Evolutionary conservation across 2,888 invertebrate genomes (phyloP).

Genomic region (Schizaphis graminum): DNA sequence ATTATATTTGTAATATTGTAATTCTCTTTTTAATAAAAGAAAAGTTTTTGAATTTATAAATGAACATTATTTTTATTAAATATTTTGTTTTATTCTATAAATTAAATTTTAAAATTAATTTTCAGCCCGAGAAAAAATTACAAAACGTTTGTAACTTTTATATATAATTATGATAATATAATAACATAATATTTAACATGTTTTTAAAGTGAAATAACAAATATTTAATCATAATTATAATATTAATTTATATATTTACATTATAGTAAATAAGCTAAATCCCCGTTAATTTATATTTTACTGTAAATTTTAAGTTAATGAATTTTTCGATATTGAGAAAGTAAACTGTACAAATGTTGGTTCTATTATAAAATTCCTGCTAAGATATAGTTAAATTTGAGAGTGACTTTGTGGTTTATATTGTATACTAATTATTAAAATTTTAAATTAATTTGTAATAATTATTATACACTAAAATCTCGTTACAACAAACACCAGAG

Average conservation of each 20-base stretch:
- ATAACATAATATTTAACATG: no score
- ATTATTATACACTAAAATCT: no score
- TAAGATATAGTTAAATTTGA: background rate
- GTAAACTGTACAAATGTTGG: background rate
- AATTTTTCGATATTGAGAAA: background rate
- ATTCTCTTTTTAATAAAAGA: slow-evolving; percentile 32
- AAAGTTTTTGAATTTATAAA: slow-evolving; percentile 1
- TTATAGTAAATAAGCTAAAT: background rate
- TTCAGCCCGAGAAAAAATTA: no score
- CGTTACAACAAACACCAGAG: no score
- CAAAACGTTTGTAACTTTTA: no score
- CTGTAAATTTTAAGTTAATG: background rate
- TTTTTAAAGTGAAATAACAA: no score
- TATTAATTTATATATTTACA: background rate
- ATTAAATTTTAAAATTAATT: background rate
- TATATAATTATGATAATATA: no score
- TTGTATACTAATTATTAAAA: background rate
- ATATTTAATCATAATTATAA: background rate
- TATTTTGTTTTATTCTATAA: background rate
- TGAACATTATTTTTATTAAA: background rate
- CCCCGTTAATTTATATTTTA: background rate
- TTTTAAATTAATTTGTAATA: background rate
- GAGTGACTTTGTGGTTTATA: background rate
- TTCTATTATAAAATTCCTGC: background rate
- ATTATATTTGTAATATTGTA: slow-evolving; percentile 21